phyloP scores from a whole-genome alignment of 2,113 vertebrate species.

The Mesembrinibis cayennensis region DNA sequence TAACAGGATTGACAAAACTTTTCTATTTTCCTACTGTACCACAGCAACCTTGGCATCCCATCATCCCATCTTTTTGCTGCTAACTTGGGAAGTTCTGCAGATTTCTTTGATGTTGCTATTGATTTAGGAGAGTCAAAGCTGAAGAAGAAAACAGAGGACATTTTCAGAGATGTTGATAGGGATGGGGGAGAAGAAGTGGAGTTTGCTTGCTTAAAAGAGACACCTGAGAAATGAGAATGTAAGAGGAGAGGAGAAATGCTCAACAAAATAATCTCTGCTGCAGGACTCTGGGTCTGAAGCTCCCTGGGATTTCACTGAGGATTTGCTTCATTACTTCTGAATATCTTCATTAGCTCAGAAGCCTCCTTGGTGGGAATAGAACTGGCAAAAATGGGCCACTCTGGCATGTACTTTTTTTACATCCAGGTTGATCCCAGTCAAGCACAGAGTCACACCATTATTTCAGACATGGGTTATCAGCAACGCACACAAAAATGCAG shows the following conservation, averaged over 20 bases:
- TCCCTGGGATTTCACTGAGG: background rate
- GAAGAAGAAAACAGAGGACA: background rate
- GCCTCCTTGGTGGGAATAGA: background rate
- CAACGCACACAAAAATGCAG: background rate
- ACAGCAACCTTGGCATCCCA: background rate
- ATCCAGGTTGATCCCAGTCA: background rate
- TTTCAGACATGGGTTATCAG: conserved; percentile 39
- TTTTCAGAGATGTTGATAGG: background rate
- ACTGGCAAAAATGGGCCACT: background rate
- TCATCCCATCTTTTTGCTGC: background rate
- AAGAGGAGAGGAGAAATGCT: background rate
- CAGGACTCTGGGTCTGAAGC: background rate
- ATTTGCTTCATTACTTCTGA: background rate
- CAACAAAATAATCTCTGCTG: background rate
- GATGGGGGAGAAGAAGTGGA: background rate
- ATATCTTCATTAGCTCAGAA: conserved; percentile 7
- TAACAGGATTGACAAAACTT: background rate
- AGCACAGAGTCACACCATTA: background rate
- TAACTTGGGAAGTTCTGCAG: background rate
- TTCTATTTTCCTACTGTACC: background rate
- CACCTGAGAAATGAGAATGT: background rate
- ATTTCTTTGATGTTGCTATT: background rate
- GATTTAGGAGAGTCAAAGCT: background rate
- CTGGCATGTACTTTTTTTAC: background rate
- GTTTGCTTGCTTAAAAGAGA: background rate